Evolutionary conservation across 2,113 vertebrate genomes (phyloP).

Genomic region (Sapajus apella): DNA sequence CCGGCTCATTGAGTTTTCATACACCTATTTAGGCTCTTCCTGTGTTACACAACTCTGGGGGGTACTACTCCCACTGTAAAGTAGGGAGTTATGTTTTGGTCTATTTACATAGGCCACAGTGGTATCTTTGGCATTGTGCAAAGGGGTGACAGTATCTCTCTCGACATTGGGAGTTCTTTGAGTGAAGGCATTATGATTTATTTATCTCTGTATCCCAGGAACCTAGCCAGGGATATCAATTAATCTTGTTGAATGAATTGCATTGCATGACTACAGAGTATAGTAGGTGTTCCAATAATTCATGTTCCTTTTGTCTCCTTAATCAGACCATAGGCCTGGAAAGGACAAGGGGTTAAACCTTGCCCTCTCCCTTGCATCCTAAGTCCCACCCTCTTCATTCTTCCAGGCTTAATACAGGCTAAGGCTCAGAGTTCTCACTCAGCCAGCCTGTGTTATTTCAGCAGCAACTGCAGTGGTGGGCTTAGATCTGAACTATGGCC

Average conservation of each 20-base stretch:
- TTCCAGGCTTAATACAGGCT: neutral
- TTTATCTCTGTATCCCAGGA: neutral
- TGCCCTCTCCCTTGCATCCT: fast-evolving
- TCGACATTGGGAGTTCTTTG: neutral
- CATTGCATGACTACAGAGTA: neutral
- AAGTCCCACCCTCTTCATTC: neutral
- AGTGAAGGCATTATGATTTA: neutral
- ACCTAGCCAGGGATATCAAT: neutral
- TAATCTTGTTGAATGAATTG: neutral
- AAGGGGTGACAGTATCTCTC: neutral
- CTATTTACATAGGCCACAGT: neutral
- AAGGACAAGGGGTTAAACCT: neutral
- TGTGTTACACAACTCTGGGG: no score
- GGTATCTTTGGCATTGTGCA: neutral
- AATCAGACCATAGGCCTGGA: neutral
- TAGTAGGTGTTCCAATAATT: neutral
- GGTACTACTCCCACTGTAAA: neutral
- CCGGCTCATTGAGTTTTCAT: neutral
- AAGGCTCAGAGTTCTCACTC: neutral
- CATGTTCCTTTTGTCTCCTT: neutral
- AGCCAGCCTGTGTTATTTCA: neutral
- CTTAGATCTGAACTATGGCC: neutral
- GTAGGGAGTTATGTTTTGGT: neutral
- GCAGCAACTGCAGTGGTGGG: neutral
- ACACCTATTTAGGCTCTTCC: neutral